These are phyloP conservation scores for Podarcis raffonei DNA, from an alignment of 2,113 vertebrate species.

Conservation along the genomic window DNA sequence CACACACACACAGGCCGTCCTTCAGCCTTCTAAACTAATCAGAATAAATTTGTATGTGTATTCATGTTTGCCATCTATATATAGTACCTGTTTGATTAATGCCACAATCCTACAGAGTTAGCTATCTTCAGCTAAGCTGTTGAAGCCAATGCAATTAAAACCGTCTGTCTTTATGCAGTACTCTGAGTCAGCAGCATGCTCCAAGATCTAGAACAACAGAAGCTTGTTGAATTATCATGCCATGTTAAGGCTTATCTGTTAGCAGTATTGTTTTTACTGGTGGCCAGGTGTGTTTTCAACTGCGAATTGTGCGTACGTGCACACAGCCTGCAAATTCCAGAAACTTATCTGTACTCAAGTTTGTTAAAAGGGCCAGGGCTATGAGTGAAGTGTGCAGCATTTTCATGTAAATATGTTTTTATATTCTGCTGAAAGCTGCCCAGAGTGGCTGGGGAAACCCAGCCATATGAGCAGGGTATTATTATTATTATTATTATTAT, in stretches of 20 bases:
- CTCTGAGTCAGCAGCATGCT: background rate
- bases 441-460: too few relatives aligned
- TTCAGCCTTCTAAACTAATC: background rate
- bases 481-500: too few relatives aligned
- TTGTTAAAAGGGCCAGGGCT: background rate
- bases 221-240: background rate
- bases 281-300: background rate
- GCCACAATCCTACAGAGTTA: background rate
- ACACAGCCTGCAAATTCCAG: background rate
- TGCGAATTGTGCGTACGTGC: background rate
- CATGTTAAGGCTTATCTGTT: background rate
- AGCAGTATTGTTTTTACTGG: background rate
- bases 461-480: too few relatives aligned
- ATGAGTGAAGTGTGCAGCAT: background rate
- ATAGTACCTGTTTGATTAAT: background rate
- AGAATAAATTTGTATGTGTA: background rate
- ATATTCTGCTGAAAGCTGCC: too few relatives aligned
- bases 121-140: background rate
- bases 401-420: background rate
- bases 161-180: background rate
- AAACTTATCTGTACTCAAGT: background rate
- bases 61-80: background rate
- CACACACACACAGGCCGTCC: background rate
- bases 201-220: background rate
- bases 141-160: conserved; percentile 2